Evolutionary conservation across 2,113 vertebrate species (phyloP).

Genomic region (Corythoichthys haematopterus): DNA sequence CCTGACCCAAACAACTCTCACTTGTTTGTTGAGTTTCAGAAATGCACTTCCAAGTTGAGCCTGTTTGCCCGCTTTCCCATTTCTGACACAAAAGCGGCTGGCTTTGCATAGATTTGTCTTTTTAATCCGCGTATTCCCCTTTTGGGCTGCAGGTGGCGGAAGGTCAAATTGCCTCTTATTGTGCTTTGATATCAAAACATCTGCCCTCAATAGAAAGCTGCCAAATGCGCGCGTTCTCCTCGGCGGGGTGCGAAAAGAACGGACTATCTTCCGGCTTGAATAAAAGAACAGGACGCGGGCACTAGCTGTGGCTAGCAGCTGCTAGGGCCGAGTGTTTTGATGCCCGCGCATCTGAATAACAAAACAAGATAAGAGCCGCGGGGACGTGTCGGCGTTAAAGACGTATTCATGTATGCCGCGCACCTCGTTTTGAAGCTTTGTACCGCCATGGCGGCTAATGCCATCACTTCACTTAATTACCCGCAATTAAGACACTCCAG

Average conservation of each 20-base stretch:
- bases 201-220: neutral
- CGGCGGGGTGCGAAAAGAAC: neutral
- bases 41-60: neutral
- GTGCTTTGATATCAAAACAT: conserved; percentile 40
- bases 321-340: conserved; percentile 1
- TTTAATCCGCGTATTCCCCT: conserved; percentile 24
- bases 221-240: neutral
- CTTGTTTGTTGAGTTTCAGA: neutral
- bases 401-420: conserved; percentile 59
- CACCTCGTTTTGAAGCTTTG: conserved; percentile 64
- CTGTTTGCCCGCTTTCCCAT: neutral
- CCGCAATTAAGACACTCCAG: conserved; percentile 69
- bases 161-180: conserved; percentile 49
- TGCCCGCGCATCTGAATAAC: conserved; percentile 51
- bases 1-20: conserved; percentile 10
- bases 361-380: conserved; percentile 48
- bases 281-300: neutral
- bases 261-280: neutral
- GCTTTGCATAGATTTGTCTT: conserved; percentile 23
- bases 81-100: conserved; percentile 12
- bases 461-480: conserved; percentile 73
- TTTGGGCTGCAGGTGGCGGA: conserved; percentile 24
- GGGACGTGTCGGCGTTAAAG: conserved; percentile 59
- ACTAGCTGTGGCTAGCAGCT: neutral
- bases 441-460: conserved; percentile 56